Conservation (phyloP, 2,797 vertebrate genomes). For the Pangasius sanitwongsei region DNA sequence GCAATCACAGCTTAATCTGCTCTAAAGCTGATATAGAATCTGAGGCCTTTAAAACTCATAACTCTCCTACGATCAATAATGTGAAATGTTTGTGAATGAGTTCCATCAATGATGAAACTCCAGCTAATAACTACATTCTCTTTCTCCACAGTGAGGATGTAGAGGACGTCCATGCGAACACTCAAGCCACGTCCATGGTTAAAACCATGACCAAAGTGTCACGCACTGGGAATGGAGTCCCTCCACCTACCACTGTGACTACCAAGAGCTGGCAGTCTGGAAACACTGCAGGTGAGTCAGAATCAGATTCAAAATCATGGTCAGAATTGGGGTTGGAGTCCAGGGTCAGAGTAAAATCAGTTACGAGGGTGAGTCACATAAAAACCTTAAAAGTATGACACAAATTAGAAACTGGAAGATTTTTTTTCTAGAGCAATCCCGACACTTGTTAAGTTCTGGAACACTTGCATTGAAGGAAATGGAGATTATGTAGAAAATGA, state of each 20-base stretch:
- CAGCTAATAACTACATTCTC: background rate
- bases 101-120: background rate
- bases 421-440: background rate
- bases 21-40: background rate
- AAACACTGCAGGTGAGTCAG: conserved; percentile 41
- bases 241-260: conserved; percentile 63
- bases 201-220: conserved; percentile 70
- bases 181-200: conserved; percentile 63
- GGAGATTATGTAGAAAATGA: background rate
- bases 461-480: background rate
- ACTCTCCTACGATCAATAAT: background rate
- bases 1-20: background rate
- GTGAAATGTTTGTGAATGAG: background rate
- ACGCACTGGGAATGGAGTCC: conserved; percentile 63
- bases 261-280: conserved; percentile 36
- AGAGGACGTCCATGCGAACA: conserved; percentile 67
- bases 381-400: background rate
- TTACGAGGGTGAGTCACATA: background rate
- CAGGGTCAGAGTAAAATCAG: too few species aligned
- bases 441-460: background rate
- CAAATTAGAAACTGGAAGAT: background rate
- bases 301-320: background rate
- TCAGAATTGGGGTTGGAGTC: background rate
- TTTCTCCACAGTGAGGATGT: conserved; percentile 67
- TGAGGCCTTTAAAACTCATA: background rate